Percentiles rank a stretch among this genome's conserved stretches.
phyloP scores from a whole-genome alignment of 2,113 vertebrate genomes.

The Daboia siamensis region DNA sequence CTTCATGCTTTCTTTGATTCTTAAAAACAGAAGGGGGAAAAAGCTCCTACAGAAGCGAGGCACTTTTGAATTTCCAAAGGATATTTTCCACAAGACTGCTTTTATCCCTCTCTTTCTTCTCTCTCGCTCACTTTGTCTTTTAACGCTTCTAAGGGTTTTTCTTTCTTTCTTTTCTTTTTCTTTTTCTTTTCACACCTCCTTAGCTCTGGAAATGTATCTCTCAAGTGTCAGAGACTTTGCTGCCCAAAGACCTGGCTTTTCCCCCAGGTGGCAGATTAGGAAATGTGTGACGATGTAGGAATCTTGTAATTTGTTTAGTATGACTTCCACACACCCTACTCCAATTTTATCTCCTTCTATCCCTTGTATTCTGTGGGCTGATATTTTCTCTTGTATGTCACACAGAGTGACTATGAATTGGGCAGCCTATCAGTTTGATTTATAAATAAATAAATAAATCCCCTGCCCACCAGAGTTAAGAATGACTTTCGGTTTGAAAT shows the following conservation, averaged over 20 bases:
- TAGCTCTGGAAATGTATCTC: neutral
- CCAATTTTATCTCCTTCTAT: neutral
- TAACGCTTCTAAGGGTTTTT: neutral
- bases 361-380: neutral
- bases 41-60: constrained; percentile 7
- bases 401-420: neutral
- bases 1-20: constrained; percentile 1
- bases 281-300: neutral
- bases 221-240: neutral
- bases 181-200: neutral
- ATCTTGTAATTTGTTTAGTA: neutral
- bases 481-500: neutral
- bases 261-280: neutral
- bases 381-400: neutral
- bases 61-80: constrained; percentile 15
- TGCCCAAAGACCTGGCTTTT: neutral
- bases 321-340: neutral
- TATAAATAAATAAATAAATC: neutral
- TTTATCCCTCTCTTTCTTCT: neutral
- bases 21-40: neutral
- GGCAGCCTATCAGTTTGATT: neutral
- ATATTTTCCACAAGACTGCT: neutral
- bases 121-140: neutral
- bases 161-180: neutral
- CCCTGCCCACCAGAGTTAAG: neutral